These are phyloP conservation scores for Eucidaris tribuloides DNA, from an alignment of 35 echinoderm and acorn worm species.

Conservation along the genomic window DNA sequence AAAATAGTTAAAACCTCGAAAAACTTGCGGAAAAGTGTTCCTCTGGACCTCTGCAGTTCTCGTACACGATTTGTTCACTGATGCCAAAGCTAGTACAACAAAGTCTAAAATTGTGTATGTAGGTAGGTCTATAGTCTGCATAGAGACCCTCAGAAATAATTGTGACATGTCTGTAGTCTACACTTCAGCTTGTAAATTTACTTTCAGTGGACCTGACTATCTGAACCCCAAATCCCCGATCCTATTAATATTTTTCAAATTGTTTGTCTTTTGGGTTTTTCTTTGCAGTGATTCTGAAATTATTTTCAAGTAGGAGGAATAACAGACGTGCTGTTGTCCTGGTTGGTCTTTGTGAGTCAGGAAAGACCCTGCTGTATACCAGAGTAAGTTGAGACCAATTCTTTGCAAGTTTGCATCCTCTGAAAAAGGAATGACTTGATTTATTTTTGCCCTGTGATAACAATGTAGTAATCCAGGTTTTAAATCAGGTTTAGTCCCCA, in stretches of 20 bases:
- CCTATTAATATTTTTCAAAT: not conserved
- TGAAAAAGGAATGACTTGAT: not conserved
- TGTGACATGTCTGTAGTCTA: not conserved
- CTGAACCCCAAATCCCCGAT: not conserved
- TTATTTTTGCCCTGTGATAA: not conserved
- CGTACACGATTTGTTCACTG: no score
- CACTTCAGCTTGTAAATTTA: not conserved
- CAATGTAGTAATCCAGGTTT: no score
- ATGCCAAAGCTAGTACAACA: no score
- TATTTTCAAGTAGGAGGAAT: constrained; percentile 52
- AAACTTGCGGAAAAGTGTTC: no score
- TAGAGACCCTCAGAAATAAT: not conserved
- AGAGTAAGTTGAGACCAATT: constrained; percentile 29
- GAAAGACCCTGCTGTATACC: constrained; percentile 70
- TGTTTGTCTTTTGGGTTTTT: constrained; percentile 1
- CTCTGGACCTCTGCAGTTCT: no score
- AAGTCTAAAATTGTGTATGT: no score
- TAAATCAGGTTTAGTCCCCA: no score
- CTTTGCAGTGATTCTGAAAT: constrained; percentile 48
- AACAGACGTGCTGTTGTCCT: constrained; percentile 61
- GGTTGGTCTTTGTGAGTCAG: constrained; percentile 65
- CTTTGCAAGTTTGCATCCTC: not conserved
- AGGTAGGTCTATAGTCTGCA: not conserved
- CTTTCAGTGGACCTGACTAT: not conserved
- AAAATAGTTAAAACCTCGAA: no score